phyloP scores from a whole-genome alignment of 2,113 vertebrate genomes.

The Thalassoma bifasciatum region DNA sequence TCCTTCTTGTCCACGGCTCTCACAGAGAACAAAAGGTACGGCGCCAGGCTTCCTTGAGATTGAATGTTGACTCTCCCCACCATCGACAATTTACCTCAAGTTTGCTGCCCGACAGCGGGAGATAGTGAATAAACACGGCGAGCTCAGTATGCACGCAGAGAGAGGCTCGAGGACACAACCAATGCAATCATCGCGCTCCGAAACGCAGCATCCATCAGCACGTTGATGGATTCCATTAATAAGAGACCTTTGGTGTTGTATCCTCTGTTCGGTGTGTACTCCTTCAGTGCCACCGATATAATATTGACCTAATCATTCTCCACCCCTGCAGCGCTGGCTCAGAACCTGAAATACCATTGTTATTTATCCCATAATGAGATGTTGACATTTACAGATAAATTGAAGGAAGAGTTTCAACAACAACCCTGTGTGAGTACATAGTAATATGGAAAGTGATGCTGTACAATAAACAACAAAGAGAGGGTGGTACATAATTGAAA shows the following conservation, averaged over 20 bases:
- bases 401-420: slow-evolving; percentile 55
- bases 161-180: slow-evolving; percentile 52
- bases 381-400: slow-evolving; percentile 75
- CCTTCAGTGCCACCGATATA: slow-evolving; percentile 54
- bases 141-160: slow-evolving; percentile 30
- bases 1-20: slow-evolving; percentile 63
- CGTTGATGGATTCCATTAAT: slow-evolving; percentile 77
- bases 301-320: slow-evolving; percentile 75
- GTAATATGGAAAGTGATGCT: slow-evolving; percentile 42
- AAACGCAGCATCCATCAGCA: slow-evolving; percentile 59
- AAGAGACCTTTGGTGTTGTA: slow-evolving; percentile 68
- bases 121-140: slow-evolving; percentile 67
- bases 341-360: slow-evolving; percentile 58
- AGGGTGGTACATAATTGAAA: slow-evolving; percentile 32
- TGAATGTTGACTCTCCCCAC: slow-evolving; percentile 77
- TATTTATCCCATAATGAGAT: slow-evolving; percentile 70
- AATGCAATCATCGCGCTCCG: slow-evolving; percentile 45
- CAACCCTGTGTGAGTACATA: slow-evolving; percentile 16
- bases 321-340: slow-evolving; percentile 44
- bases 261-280: slow-evolving; percentile 56
- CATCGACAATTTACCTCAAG: slow-evolving; percentile 66
- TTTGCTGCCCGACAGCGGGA: slow-evolving; percentile 66
- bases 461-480: slow-evolving; percentile 22
- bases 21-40: slow-evolving; percentile 61
- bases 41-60: slow-evolving; percentile 70